A percentile compares a stretch with the other conserved stretches of the same genome.
phyloP scores from a whole-genome alignment of 2,113 vertebrate genomes.

The Gadus macrocephalus region DNA sequence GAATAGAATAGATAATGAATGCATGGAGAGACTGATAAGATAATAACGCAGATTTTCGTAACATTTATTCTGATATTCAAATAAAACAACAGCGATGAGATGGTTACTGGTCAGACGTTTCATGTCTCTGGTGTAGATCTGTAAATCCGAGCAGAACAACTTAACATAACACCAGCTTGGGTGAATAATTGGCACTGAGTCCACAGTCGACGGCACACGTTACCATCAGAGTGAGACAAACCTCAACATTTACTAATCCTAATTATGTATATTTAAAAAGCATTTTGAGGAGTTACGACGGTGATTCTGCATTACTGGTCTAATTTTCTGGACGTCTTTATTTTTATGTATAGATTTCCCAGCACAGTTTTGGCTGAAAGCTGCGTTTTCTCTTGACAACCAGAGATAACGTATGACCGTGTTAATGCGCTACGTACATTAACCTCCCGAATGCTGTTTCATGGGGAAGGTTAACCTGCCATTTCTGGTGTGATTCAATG shows the following conservation, averaged over 20 bases:
- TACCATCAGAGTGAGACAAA: neutral
- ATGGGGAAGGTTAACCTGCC: conserved; percentile 28
- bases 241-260: neutral
- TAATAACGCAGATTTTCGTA: no score
- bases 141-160: no score
- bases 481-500: conserved; percentile 25
- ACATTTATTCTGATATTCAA: no score
- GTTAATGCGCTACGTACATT: conserved; percentile 20
- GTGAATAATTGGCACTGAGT: no score
- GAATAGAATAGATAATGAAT: no score
- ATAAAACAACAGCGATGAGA: no score
- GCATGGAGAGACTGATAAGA: no score
- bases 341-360: conserved; percentile 14
- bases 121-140: no score
- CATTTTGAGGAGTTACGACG: neutral
- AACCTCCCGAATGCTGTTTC: conserved; percentile 2
- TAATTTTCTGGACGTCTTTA: conserved; percentile 18
- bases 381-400: conserved; percentile 21
- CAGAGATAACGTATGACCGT: conserved; percentile 19
- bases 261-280: neutral
- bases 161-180: no score
- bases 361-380: neutral
- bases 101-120: no score
- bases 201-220: no score
- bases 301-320: conserved; percentile 1